These are phyloP conservation scores for Coendou prehensilis DNA, from an alignment of 2,797 vertebrate genomes.

Conservation along the genomic window DNA sequence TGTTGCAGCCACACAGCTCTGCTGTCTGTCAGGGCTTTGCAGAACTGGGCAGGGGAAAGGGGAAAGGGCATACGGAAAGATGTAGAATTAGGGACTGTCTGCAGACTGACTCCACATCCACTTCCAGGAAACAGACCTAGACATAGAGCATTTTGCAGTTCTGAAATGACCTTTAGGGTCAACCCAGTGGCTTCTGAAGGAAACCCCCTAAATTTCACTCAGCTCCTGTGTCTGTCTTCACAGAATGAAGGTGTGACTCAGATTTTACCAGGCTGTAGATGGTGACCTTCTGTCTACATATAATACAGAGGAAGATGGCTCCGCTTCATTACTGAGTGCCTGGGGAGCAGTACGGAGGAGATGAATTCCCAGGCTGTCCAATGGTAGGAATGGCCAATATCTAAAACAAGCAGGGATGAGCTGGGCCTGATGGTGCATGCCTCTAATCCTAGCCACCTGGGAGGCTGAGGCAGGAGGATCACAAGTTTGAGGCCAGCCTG, in stretches of 20 bases:
- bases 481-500: neutral
- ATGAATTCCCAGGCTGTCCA: conserved; percentile 49
- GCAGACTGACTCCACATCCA: neutral
- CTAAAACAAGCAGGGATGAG: conserved; percentile 46
- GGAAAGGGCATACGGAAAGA: neutral
- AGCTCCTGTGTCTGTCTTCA: conserved; percentile 53
- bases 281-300: conserved; percentile 12
- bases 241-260: conserved; percentile 47
- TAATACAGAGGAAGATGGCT: neutral
- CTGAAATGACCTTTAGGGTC: conserved; percentile 62
- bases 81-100: neutral
- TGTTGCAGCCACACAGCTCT: neutral
- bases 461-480: neutral
- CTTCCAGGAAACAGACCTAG: conserved; percentile 61
- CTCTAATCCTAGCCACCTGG: neutral
- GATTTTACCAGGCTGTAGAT: neutral
- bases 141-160: neutral
- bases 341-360: conserved; percentile 4
- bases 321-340: conserved; percentile 46
- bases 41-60: neutral
- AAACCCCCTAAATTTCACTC: conserved; percentile 50
- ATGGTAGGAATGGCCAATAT: conserved; percentile 40
- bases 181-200: conserved; percentile 19
- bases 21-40: neutral
- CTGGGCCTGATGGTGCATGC: neutral